phyloP scores from a whole-genome alignment of 2,113 vertebrate species.

The Haemorhous mexicanus region DNA sequence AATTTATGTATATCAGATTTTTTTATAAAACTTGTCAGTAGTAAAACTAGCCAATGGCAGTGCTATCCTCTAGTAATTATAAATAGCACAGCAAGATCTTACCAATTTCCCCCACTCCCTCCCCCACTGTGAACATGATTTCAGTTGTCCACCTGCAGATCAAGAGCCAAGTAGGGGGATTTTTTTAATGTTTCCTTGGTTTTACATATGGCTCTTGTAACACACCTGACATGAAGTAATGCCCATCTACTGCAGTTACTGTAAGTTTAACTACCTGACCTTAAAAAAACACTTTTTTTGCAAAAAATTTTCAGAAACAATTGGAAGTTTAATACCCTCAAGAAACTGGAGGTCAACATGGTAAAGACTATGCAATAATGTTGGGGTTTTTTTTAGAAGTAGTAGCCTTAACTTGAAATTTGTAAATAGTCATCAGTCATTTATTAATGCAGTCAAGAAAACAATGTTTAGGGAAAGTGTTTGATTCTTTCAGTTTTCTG shows the following conservation, averaged over 20 bases:
- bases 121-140: neutral
- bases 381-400: neutral
- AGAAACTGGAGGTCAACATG: neutral
- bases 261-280: neutral
- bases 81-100: neutral
- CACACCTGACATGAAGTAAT: neutral
- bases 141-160: neutral
- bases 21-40: constrained; percentile 8
- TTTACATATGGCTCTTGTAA: neutral
- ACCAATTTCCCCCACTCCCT: neutral
- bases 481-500: constrained; percentile 8
- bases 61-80: neutral
- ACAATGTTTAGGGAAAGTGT: neutral
- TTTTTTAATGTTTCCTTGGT: neutral
- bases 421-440: constrained; percentile 39
- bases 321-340: neutral
- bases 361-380: neutral
- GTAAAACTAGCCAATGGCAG: neutral
- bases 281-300: neutral
- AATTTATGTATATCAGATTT: constrained; percentile 53
- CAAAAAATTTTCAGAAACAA: neutral
- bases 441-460: neutral
- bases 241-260: neutral
- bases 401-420: neutral
- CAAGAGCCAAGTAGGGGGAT: neutral